A percentile compares a stretch with the other conserved stretches of the same genome.
phyloP scores from a whole-genome alignment of 1,140 invertebrate species.

The Drosophila sucinea region DNA sequence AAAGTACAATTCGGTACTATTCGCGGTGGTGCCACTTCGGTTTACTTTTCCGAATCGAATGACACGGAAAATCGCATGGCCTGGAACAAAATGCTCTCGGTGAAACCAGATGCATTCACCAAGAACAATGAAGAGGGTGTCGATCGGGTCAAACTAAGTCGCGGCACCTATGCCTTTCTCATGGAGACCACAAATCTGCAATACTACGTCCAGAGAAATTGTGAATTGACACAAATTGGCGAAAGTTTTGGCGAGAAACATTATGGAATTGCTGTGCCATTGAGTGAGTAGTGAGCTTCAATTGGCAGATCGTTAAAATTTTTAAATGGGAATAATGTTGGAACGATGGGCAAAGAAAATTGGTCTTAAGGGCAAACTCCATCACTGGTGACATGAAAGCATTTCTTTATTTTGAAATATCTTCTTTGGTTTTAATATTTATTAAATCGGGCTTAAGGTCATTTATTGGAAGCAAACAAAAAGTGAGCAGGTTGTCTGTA shows the following conservation, averaged over 20 bases:
- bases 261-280: constrained; percentile 84
- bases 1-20: constrained; percentile 94
- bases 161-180: constrained; percentile 89
- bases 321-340: no score
- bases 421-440: no score
- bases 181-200: constrained; percentile 94
- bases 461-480: no score
- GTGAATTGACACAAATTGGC: constrained; percentile 91
- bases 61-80: constrained; percentile 89
- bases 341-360: no score
- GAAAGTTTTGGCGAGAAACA: constrained; percentile 91
- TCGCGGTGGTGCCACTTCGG: constrained; percentile 87
- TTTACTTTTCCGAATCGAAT: constrained; percentile 86
- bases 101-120: constrained; percentile 92
- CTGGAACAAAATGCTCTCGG: constrained; percentile 91
- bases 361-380: no score
- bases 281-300: constrained; percentile 50
- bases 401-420: no score
- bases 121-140: constrained; percentile 92
- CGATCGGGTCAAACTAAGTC: constrained; percentile 88
- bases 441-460: no score
- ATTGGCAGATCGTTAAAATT: not conserved
- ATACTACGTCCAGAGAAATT: constrained; percentile 89
- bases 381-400: no score
- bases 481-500: no score